Conservation (phyloP, 2,113 vertebrate genomes). For the Anoplopoma fimbria region DNA sequence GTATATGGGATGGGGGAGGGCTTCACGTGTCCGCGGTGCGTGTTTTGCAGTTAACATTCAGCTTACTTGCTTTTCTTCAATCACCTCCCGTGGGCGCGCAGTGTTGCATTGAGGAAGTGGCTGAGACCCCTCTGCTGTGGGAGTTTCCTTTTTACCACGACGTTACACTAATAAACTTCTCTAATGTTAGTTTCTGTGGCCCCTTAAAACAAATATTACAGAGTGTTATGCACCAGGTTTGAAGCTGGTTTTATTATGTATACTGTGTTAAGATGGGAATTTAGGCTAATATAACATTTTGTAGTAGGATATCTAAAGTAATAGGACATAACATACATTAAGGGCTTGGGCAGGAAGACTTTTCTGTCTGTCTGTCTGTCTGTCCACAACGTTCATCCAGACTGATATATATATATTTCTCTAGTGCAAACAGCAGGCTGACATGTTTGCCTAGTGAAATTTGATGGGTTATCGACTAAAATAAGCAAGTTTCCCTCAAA, state of each 20-base stretch:
- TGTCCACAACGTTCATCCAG: not conserved
- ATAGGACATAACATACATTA: not conserved
- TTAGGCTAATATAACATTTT: not conserved
- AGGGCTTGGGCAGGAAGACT: not conserved
- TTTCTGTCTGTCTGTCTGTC: not conserved
- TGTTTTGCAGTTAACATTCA: conserved; percentile 53
- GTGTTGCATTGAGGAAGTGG: conserved; percentile 71
- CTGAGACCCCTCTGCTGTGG: conserved; percentile 41
- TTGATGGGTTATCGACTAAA: not conserved
- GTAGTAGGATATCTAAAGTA: not conserved
- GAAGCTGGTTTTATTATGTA: not conserved
- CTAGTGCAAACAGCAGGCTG: not conserved
- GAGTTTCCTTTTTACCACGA: conserved; percentile 34
- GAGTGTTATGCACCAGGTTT: not conserved
- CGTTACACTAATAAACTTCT: conserved; percentile 16
- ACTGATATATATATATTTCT: not conserved
- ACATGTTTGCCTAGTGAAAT: not conserved
- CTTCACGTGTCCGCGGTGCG: conserved; percentile 18
- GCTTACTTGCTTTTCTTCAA: conserved; percentile 38
- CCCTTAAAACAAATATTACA: not conserved
- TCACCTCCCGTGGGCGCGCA: conserved; percentile 47
- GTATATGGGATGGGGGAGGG: conserved; percentile 77
- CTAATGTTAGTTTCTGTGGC: not conserved
- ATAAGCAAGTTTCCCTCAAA: not conserved
- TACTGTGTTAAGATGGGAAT: not conserved